A percentile compares a stretch with the other conserved stretches of the same genome.
These are phyloP conservation scores for Eristalinus sepulchralis DNA, from an alignment of 2,888 invertebrate genomes.

Conservation along the genomic window DNA sequence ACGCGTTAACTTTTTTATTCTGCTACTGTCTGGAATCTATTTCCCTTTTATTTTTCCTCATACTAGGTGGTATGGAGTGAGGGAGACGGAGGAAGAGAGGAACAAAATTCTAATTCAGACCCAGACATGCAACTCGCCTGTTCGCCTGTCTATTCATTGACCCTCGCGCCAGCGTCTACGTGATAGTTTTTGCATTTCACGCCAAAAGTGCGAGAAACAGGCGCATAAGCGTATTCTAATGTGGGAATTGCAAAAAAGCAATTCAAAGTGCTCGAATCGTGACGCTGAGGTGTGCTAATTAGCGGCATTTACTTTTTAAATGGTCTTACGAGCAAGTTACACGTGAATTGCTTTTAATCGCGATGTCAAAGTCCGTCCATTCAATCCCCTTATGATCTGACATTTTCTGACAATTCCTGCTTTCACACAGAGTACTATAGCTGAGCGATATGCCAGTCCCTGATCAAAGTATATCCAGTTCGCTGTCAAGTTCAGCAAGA, in stretches of 20 bases:
- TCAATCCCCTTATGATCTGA: not conserved
- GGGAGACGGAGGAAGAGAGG: too few relatives aligned
- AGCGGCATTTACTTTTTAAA: not conserved
- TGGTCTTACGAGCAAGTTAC: not conserved
- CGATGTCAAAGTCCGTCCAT: not conserved
- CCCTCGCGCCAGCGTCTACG: constrained; percentile 46
- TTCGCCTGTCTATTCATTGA: constrained; percentile 31
- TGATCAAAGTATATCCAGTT: not conserved
- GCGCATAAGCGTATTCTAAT: not conserved
- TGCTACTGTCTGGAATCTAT: not conserved
- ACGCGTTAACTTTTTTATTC: not conserved
- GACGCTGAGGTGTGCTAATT: not conserved
- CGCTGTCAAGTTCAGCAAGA: not conserved
- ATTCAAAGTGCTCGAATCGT: not conserved
- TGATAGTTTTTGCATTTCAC: constrained; percentile 47
- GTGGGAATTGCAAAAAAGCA: not conserved
- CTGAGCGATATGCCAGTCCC: not conserved
- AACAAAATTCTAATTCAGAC: too few relatives aligned
- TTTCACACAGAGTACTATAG: not conserved
- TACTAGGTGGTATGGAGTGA: too few relatives aligned
- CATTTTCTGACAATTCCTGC: not conserved
- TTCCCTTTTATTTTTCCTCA: too few relatives aligned
- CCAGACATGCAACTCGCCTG: too few relatives aligned
- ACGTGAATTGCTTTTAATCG: not conserved
- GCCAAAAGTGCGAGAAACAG: not conserved